Base-by-base conservation (phyloP, 35 echinoderm and acorn worm species). In the Ophiothrix spiculata region DNA sequence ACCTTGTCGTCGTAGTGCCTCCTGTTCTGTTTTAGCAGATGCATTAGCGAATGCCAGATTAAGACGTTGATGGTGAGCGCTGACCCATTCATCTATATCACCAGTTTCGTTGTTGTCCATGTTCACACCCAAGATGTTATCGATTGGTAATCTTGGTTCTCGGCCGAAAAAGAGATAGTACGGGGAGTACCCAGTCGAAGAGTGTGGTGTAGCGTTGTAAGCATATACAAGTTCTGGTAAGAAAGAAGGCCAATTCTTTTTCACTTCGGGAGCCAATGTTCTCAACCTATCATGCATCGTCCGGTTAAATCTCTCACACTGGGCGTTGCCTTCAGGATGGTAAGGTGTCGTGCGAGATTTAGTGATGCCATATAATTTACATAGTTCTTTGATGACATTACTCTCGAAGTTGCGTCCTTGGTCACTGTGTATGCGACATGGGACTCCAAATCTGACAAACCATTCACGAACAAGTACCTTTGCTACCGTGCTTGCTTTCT, bases 131-230 rank as follows among this genome's bases (percentile, higher is more conserved):
- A 96, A 75, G 1, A 86, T 1, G 56, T 80, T 81, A 46, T 96
- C 90, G 32, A 92, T 56, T 78, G 94, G 94, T 32, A 92, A 38
- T 1, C 56, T 85, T 35, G 90, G 86, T 17, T 86, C 90, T 25
- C 94, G 69, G 0, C 90, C 90, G 86, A 97, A 97, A n/a, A 96
- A 88, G 15, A 96, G 80, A 38, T 92, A 92, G 74, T 75, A 46
- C 17, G 94, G 94, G 0, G 90, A 80, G 42, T 92, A 97, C 6
- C 93, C 93, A 31, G 89, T 95, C 1, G 89, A 74, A 10, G 86
- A 75, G 75, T 91, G 93, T 16, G 8, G 81, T 77, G 92, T 91
- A 3, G 78, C 54, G 39, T 90, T 94, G 41, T 94, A 94, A 11
- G 87, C 87, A 35, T 94, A 90, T 2, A 94, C 83, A 14, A 94